phyloP scores from a whole-genome alignment of 2,113 vertebrate genomes.

The Progne subis region DNA sequence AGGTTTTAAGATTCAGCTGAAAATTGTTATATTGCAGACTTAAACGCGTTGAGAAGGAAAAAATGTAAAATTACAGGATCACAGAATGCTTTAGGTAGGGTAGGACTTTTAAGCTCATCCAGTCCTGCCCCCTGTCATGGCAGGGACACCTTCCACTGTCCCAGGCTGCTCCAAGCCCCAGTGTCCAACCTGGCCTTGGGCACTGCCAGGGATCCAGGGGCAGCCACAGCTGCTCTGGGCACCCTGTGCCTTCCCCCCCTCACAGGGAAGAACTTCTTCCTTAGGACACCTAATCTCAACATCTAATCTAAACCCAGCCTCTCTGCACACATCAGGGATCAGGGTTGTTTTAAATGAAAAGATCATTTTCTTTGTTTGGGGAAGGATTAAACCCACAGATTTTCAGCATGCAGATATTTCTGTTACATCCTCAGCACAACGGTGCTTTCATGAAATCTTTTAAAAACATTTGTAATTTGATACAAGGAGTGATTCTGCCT shows the following conservation, averaged over 20 bases:
- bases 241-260: not conserved
- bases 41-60: not conserved
- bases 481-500: not conserved
- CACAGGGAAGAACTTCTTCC: not conserved
- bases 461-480: not conserved
- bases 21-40: not conserved
- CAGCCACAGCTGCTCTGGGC: not conserved
- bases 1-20: not conserved
- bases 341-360: not conserved
- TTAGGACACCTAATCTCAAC: not conserved
- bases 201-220: not conserved
- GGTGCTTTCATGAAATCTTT: not conserved
- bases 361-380: not conserved
- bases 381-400: not conserved
- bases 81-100: not conserved
- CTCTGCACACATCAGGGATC: not conserved
- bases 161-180: not conserved
- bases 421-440: not conserved
- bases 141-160: not conserved
- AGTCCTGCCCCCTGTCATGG: rapidly evolving
- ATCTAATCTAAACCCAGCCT: not conserved
- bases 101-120: not conserved
- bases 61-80: not conserved
- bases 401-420: not conserved
- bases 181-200: rapidly evolving